Base-by-base conservation (phyloP, 2,113 vertebrate species). In the Epinephelus fuscoguttatus region DNA sequence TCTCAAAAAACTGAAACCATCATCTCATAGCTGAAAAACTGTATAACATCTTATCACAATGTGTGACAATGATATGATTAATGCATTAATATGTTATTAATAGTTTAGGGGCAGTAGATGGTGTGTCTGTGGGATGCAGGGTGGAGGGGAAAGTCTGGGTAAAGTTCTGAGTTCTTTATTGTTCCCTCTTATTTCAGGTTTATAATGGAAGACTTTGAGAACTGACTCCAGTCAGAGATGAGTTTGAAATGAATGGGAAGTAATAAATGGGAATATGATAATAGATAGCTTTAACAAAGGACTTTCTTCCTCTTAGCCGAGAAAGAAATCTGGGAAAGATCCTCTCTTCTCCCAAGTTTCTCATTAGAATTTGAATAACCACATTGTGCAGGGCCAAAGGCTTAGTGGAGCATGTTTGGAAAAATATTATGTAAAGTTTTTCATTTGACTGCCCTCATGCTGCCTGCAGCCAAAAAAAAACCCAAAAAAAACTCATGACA, bases 351-450 rank as follows among this genome's bases (percentile, higher is more conserved):
- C 45, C 21, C 72, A 59, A 72, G 42, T 80, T 40, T 83, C 57
- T 72, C 69, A 75, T 78, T 79, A 47, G 33, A 75, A 63, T 87
- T 53, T 63, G 67, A 86, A 79, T 70, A 49, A 76, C n/a, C n/a
- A 77, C 53, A 66, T 40, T 80, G 53, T 64, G 25, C n/a, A 21
- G 30, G 60, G 56, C 8, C 6, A 52, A 64, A 52, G 33, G 61
- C 23, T 80, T 61, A 68, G 55, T 73, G 50, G 47, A 13, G 59
- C 61, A 66, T 75, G 68, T 67, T 55, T 62, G 74, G 21, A 23
- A 67, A 33, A 78, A 40, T 10, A 63, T 68, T 81, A 68, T 68
- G 55, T 53, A 45, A 70, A 69, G 19, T 21, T 59, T 75, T 47
- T 84, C 45, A 74, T 25, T 77, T 85, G 77, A 84, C 67, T 76